Evolutionary conservation across 64 coral and sea anemone genomes (phyloP), one percentile per base, ranked within the genome.

Genomic region (Montipora sp.): DNA sequence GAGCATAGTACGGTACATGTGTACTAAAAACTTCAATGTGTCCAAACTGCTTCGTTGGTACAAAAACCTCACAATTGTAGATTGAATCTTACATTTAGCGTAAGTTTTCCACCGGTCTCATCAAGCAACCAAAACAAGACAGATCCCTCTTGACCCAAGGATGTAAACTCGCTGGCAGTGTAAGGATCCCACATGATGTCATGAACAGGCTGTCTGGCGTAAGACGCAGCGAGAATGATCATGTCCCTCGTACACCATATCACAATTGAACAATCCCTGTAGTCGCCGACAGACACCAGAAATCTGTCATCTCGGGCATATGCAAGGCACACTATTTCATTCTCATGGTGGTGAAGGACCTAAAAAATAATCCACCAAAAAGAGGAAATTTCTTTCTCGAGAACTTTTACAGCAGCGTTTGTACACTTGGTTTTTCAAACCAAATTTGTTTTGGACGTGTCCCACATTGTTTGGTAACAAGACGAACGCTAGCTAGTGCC

Each of bases 111-210:
- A 59, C 72, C 71, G 9, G 98, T 94, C 60, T 99, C 98, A 90
- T 99, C 98, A 3, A 99, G 89, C 67, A 99, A 47, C 98, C 98
- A 99, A 89, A 99, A 99, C 66, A 96, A 67, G 15, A 94, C 94
- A 36, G 77, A 90, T 3, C 98, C 94, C 85, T 92, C 91, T 59
- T 99, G 82, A 1, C 98, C 98, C 18, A 99, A 94, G 23, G 94
- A 92, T 7, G 91, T 84, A 91, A 99, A 99, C 80, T 99, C 98
- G 90, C 92, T 99, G 50, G 94, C 92, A 14, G 94, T 99, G 69
- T 89, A 99, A 53, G 98, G 98, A 80, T 99, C 98, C 83, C 91
- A 99, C 3, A 73, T 77, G 6, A 99, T 19, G 63, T 92, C 92
- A 58, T 99, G 98, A 53, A 99, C 75, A 19, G 98, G 98, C 1